Evolutionary conservation across 2,113 vertebrate species (phyloP).

Genomic region (Microtus pennsylvanicus): DNA sequence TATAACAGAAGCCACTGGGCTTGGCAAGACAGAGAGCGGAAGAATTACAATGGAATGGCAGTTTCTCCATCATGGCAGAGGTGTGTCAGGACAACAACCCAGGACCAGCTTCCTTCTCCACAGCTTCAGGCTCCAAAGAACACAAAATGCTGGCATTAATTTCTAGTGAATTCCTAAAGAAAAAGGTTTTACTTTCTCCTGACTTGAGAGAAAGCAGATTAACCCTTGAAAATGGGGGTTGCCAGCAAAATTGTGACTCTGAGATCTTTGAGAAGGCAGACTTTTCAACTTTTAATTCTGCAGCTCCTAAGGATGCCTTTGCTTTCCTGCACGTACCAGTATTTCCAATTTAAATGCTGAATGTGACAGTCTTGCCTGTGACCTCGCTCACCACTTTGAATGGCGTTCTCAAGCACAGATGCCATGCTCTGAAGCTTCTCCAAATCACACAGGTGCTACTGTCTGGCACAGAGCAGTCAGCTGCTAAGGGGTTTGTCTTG

Average conservation of each 20-base stretch:
- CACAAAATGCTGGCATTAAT: not conserved
- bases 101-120: not conserved
- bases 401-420: not conserved
- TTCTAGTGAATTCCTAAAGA: conserved; percentile 24
- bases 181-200: conserved; percentile 10
- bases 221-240: not conserved
- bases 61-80: not conserved
- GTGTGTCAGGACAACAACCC: not conserved
- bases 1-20: conserved; percentile 70
- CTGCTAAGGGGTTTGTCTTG: not conserved
- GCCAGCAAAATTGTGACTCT: not conserved
- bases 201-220: not conserved
- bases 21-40: conserved; percentile 64
- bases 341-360: not conserved
- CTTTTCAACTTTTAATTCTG: conserved; percentile 2
- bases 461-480: not conserved
- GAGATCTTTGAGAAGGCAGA: not conserved
- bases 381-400: not conserved
- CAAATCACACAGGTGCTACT: not conserved
- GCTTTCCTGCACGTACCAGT: not conserved
- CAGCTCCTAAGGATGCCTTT: not conserved
- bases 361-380: not conserved
- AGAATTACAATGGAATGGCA: conserved; percentile 19
- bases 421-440: not conserved
- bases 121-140: not conserved